phyloP scores from a whole-genome alignment of 2,888 invertebrate genomes.

The Ochropacha duplaris region DNA sequence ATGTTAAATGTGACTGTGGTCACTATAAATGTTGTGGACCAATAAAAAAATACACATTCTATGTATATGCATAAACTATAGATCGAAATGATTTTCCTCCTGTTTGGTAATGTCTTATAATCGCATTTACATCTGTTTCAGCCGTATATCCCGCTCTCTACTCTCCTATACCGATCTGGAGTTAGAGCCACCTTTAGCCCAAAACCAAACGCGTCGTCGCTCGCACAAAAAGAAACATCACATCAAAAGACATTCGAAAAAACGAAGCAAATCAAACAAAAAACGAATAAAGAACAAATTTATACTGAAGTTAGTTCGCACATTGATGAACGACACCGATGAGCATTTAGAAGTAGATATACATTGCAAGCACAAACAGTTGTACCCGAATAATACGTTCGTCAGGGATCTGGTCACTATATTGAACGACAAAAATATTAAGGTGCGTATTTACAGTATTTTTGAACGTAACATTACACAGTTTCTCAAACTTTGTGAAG shows the following conservation, averaged over 20 bases:
- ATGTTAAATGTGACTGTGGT: too few relatives aligned
- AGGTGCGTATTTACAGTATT: slow-evolving; percentile 42
- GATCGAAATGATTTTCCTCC: too few relatives aligned
- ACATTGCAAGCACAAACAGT: slow-evolving; percentile 53
- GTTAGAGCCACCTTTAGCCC: neutral
- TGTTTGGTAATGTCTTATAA: neutral
- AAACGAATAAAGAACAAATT: slow-evolving; percentile 65
- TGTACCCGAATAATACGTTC: slow-evolving; percentile 67
- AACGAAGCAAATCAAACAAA: slow-evolving; percentile 19
- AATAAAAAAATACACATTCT: too few relatives aligned
- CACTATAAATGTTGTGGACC: too few relatives aligned
- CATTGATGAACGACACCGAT: slow-evolving; percentile 39
- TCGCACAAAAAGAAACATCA: slow-evolving; percentile 30
- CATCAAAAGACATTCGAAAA: slow-evolving; percentile 17
- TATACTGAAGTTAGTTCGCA: slow-evolving; percentile 55
- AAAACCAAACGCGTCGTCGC: slow-evolving; percentile 18
- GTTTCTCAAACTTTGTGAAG: neutral
- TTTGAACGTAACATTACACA: neutral
- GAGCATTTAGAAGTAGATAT: slow-evolving; percentile 69
- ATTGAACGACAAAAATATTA: slow-evolving; percentile 63
- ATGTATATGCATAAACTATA: too few relatives aligned
- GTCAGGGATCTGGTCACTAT: slow-evolving; percentile 68
- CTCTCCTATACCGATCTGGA: slow-evolving; percentile 38
- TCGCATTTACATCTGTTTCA: slow-evolving; percentile 24
- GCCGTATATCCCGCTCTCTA: slow-evolving; percentile 66